Evolutionary conservation across 2,888 invertebrate genomes (phyloP), one percentile per base, ranked within the genome.

Genomic region (Siphonodentalium dalli): DNA sequence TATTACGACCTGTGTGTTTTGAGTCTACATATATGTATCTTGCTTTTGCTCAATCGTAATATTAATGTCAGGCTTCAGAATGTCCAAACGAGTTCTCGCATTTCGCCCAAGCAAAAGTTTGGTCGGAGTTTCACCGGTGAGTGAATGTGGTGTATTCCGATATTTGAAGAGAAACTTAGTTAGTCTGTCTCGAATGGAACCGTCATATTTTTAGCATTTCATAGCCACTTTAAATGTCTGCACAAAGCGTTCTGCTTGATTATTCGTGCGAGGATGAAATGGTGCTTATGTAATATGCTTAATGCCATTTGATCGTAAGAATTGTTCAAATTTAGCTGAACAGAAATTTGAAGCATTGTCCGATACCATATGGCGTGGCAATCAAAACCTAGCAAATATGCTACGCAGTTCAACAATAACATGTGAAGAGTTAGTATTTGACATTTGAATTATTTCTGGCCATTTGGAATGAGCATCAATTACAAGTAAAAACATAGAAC

Each of bases 311-410:
- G 34, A 15, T 13, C 24, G 20, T 18, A 55, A 26, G 28, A 51
- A 58, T 1, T 7, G 11, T 7, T 33, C 11, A 39, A 58, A 58
- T 39, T 54, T 51, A 6, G 21, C 40, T 3, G 47, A 9, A 18
- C 33, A 34, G 29, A 58, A 54, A 21, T 58, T 54, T 5, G 54
- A 37, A 3, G 51, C 51, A 44, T 58, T 58, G 26, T 58, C 58
- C 1, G 44, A 43, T 3, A 58, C 58, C 11, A 54, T 24, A 8
- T 40, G 15, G 18, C 38, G 33, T 8, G 54, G 47, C 6, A 51
- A 5, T 24, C 54, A 51, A 43, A 43, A 27, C n/a, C 34, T 27
- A 5, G 51, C 7, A 23, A 56, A 56, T 6, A 41, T 5, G 24
- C 8, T 24, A 1, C 42, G 28, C 1, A 46, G 6, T 21, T 15